A percentile compares a stretch with the other conserved stretches of the same genome.
phyloP scores from a whole-genome alignment of 2,888 invertebrate species.

The Anaspis maculata region DNA sequence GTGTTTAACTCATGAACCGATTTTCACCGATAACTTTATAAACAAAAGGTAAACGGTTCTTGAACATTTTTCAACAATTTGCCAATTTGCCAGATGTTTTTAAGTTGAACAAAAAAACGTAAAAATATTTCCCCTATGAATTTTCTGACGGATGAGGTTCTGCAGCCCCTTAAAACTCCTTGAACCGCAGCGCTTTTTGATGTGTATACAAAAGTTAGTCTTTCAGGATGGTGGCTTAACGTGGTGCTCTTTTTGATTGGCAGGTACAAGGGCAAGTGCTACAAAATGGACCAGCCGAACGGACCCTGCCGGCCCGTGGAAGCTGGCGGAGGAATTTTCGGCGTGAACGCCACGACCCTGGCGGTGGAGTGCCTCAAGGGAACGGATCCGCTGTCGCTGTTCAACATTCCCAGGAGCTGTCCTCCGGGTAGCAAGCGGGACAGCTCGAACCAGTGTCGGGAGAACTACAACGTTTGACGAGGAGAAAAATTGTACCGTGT shows the following conservation, averaged over 20 bases:
- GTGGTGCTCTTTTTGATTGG: background rate
- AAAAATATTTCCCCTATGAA: too few species aligned
- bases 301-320: conserved; percentile 43
- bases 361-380: conserved; percentile 48
- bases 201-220: too few species aligned
- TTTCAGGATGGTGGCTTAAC: too few species aligned
- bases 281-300: conserved; percentile 36
- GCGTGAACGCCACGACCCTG: conserved; percentile 53
- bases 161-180: background rate
- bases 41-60: too few species aligned
- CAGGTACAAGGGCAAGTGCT: conserved; percentile 43
- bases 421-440: conserved; percentile 31
- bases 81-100: too few species aligned
- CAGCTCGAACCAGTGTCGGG: conserved; percentile 24
- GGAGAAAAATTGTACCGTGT: background rate
- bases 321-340: conserved; percentile 44
- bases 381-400: conserved; percentile 26
- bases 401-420: conserved; percentile 26
- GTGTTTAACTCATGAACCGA: too few species aligned
- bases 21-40: too few species aligned
- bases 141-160: too few species aligned
- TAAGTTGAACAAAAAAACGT: too few species aligned
- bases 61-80: too few species aligned
- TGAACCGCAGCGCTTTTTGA: too few species aligned
- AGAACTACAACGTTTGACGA: conserved; percentile 14